Percentiles rank a stretch among this genome's conserved stretches.
Evolutionary conservation across 2,797 vertebrate genomes (phyloP).

Genomic region (Clarias pachynema): DNA sequence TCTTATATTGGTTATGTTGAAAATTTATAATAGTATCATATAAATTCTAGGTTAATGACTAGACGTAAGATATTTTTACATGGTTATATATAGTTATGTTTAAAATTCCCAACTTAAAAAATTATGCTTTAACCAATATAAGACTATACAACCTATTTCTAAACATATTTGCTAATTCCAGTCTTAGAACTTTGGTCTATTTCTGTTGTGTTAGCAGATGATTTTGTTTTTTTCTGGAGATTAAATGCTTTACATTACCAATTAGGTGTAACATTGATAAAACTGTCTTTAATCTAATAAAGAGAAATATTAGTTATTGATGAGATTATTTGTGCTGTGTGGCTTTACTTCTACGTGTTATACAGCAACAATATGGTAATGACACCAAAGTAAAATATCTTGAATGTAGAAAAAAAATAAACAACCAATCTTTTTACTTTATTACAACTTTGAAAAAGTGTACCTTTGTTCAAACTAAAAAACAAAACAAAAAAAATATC

Average conservation of each 20-base stretch:
- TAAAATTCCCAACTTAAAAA: background rate
- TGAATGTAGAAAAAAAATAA: background rate
- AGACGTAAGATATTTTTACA: background rate
- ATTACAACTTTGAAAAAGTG: background rate
- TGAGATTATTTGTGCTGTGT: background rate
- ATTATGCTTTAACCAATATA: background rate
- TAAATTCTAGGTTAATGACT: background rate
- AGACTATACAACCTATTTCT: background rate
- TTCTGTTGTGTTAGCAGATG: too few species aligned
- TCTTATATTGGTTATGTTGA: background rate
- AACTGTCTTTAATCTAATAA: background rate
- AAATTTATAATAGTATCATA: background rate
- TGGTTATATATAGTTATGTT: background rate
- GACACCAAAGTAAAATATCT: background rate
- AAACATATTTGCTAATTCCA: background rate
- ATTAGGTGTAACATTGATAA: background rate
- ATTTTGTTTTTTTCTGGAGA: background rate
- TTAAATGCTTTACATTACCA: background rate
- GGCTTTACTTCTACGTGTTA: background rate
- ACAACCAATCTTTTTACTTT: background rate
- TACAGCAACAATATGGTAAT: background rate
- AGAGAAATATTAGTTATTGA: background rate
- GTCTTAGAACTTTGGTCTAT: too few species aligned
- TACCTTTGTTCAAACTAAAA: background rate
- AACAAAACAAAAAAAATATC: background rate